Base-by-base conservation (phyloP, 1,140 invertebrate species). In the Drosophila pandora region DNA sequence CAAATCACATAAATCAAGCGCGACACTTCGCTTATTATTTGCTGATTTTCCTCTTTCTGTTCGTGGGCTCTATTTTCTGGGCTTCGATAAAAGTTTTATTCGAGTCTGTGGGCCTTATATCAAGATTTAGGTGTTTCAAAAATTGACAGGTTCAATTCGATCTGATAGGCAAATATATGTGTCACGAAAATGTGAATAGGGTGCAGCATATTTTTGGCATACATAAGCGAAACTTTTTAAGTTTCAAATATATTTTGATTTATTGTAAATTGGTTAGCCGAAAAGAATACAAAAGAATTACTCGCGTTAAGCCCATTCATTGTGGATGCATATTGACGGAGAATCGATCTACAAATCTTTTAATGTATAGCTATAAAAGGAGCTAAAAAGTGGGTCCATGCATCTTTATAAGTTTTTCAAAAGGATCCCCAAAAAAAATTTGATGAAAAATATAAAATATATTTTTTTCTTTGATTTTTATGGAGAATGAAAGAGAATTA, bases 21-120 rank as follows among this genome's bases (percentile, higher is more conserved):
- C 78, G 82, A 88, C 82, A 78, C 80, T 79, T 88, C 55, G 83
- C 83, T 87, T 87, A 87, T 82, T 88, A 88, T 88, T 87, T 87
- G 79, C 75, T 80, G 79, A 88, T 87, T 87, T 87, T 82, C 59
- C 69, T 58, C 37, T 47, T 49, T 43, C 49, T 53, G 25, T 58
- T 23, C 57, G 7, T 10, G 21, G 43, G 41, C 13, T 41, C 17
- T 47, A 23, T 47, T 47, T 47, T 21, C 23, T 39, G 23, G 39
- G 37, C 56, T 56, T 58, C 54, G 47, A 58, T 52, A 68, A 76
- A 76, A 76, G 61, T 76, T 75, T 57, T 69, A 4, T 23, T 10
- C 28, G 61, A 17, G 21, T 68, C 1, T 17, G 62, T 39, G 34
- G 32, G 41, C 23, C n/a, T 58, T 62, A 65, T 61, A 79, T 82